phyloP scores from a whole-genome alignment of 2,113 vertebrate genomes.

The Tachycineta bicolor region DNA sequence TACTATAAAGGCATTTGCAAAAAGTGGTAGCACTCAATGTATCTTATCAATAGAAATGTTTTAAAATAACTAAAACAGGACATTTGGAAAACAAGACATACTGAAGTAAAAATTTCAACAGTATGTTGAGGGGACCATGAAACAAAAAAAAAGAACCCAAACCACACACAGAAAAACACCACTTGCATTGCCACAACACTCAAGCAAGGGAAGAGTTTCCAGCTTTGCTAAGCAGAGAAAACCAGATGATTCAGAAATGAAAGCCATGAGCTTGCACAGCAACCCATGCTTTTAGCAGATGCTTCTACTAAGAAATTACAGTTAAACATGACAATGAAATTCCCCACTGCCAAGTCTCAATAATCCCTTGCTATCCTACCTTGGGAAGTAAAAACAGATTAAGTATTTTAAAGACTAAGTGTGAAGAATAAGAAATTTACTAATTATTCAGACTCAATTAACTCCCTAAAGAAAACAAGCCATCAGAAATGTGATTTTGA shows the following conservation, averaged over 20 bases:
- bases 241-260: not conserved
- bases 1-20: not conserved
- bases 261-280: not conserved
- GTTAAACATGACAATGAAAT: not conserved
- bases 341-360: not conserved
- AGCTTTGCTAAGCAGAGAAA: not conserved
- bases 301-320: not conserved
- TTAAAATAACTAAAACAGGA: not conserved
- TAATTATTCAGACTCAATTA: not conserved
- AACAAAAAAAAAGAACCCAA: not conserved
- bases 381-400: not conserved
- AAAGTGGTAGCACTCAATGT: accelerated
- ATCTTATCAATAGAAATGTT: not conserved
- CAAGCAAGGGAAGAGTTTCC: not conserved
- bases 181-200: not conserved
- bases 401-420: not conserved
- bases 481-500: not conserved
- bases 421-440: not conserved
- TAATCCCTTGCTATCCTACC: not conserved
- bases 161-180: not conserved
- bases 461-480: not conserved
- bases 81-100: not conserved
- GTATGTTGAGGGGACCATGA: not conserved
- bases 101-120: not conserved
- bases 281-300: not conserved